Base-by-base conservation (phyloP, 2,888 invertebrate species). In the Eristalis intricaria region DNA sequence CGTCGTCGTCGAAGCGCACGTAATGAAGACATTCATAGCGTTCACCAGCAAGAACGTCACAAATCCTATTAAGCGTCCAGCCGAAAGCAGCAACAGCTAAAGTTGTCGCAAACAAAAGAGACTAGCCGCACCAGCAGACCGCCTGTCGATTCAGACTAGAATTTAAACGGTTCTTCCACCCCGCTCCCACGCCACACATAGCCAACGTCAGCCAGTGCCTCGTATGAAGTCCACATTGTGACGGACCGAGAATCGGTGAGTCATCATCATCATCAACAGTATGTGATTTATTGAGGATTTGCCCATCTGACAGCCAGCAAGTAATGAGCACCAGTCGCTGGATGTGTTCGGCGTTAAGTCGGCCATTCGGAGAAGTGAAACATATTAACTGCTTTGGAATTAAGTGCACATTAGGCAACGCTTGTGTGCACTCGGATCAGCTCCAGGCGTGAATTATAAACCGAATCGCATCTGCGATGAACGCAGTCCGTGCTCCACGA, bases 251-350 rank as follows among this genome's bases (percentile, higher is more conserved):
- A 26, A 23, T 68, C n/a, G 8, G 19, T 58, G n/a, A 35, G 58
- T 32, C 40, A 70, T 79, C 23, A 38, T 61, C 32, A 10, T 32
- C 66, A 61, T 80, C 80, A 75, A 61, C 35, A 4, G 19, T 29
- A 29, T 66, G 56, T 80, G 66, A 71, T 84, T 71, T 80, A 80
- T 75, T 40, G 61, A 56, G 13, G 60, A 70, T 61, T 70, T 70
- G 60, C 22, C 70, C 35, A 32, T 68, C 56, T 63, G 68, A 11
- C 43, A 15, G 35, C 63, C 10, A 10, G 32, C 10, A 8, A 26
- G 32, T 81, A 70, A 81, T 75, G 58, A 22, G 23, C 29, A 65
- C 32, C 38, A 56, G 66, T 4, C 43, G 65, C 32, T 58, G 68
- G 50, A 29, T 23, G 10, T 26, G 23, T 23, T 11, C 23, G 58